Percentiles rank a stretch among this genome's conserved stretches.
These are phyloP conservation scores for Venusia cambrica DNA, from an alignment of 2,888 invertebrate species.

Conservation along the genomic window DNA sequence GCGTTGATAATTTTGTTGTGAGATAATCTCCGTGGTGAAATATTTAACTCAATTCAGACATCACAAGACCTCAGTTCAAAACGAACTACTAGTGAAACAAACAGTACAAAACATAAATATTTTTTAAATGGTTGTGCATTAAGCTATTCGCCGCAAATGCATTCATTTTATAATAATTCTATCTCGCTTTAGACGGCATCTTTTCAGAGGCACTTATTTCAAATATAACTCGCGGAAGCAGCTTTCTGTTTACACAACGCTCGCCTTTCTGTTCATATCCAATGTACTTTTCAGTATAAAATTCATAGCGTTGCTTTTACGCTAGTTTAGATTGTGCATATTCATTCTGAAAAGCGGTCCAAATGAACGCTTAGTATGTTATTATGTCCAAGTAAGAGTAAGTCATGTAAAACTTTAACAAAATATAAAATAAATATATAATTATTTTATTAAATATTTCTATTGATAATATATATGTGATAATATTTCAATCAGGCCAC, in stretches of 20 bases:
- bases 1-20: no score
- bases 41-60: no score
- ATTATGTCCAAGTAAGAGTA: no score
- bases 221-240: conserved; percentile 58
- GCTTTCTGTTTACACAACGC: conserved; percentile 58
- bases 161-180: conserved; percentile 43
- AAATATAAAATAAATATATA: no score
- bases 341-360: conserved; percentile 44
- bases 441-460: no score
- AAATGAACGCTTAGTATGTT: conserved; percentile 56
- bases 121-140: conserved; percentile 14
- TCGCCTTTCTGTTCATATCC: conserved; percentile 64
- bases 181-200: conserved; percentile 45
- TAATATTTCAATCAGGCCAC: no score
- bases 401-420: no score
- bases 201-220: conserved; percentile 56
- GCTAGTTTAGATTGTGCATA: conserved; percentile 62
- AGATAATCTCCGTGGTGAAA: no score
- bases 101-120: conserved; percentile 26
- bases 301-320: conserved; percentile 68
- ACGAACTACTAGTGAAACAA: no score
- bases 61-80: no score
- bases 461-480: no score
- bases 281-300: conserved; percentile 69
- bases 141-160: conserved; percentile 22